phyloP scores from a whole-genome alignment of 2,888 invertebrate genomes.

The Hedychridium roseum region DNA sequence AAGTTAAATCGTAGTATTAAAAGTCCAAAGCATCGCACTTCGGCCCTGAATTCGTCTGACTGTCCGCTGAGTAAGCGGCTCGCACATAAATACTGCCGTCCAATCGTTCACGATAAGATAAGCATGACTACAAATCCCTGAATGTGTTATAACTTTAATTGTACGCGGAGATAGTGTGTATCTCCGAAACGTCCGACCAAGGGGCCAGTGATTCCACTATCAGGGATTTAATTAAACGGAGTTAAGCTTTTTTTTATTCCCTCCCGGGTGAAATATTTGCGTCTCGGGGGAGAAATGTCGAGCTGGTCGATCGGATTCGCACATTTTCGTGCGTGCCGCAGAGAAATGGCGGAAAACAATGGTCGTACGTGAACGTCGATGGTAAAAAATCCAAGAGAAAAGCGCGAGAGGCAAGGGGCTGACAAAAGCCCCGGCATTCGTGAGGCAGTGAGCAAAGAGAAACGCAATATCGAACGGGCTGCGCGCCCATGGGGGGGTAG shows the following conservation, averaged over 20 bases:
- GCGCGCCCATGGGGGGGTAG: slow-evolving; percentile 33
- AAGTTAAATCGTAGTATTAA: too few relatives aligned
- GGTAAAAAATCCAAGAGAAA: too few relatives aligned
- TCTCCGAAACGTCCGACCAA: background rate
- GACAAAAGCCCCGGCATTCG: too few relatives aligned
- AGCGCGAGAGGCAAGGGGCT: background rate
- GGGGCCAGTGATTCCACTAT: background rate
- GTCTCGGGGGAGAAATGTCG: too few relatives aligned
- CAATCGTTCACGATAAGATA: slow-evolving; percentile 33
- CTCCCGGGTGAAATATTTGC: too few relatives aligned
- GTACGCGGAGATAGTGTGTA: background rate
- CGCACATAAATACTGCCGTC: too few relatives aligned
- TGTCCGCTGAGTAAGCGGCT: too few relatives aligned
- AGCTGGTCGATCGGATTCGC: background rate
- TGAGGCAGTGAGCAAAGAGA: slow-evolving; percentile 23
- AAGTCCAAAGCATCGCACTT: too few relatives aligned
- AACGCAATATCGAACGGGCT: slow-evolving; percentile 25
- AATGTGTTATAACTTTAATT: background rate
- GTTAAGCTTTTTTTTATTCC: background rate
- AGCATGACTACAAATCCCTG: background rate
- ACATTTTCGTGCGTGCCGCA: background rate
- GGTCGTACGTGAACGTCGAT: background rate
- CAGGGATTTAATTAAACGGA: background rate
- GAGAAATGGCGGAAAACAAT: background rate
- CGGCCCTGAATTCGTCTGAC: too few relatives aligned